phyloP scores from a whole-genome alignment of 2,888 invertebrate genomes.

The Hydroisotoma schaefferi region DNA sequence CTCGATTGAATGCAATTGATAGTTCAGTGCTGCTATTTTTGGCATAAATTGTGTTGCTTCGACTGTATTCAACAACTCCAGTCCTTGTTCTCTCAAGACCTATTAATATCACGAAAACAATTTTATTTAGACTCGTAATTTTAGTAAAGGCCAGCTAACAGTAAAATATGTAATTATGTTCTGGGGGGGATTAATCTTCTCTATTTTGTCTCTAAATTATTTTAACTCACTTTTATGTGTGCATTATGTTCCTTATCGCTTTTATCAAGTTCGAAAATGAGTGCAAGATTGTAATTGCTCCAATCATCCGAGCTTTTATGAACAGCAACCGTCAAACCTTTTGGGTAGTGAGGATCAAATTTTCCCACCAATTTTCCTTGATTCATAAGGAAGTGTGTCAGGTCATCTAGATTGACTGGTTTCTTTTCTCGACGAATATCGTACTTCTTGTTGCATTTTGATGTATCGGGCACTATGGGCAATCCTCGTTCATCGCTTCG shows the following conservation, averaged over 20 bases:
- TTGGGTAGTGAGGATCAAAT: slow-evolving; percentile 26
- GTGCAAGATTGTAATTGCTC: slow-evolving; percentile 15
- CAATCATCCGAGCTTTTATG: background rate
- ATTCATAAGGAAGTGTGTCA: background rate
- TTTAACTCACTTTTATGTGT: no score
- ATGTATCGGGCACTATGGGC: background rate
- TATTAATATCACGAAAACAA: no score
- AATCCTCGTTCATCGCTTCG: slow-evolving; percentile 7
- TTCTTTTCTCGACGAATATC: background rate
- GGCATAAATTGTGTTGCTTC: no score
- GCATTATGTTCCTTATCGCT: background rate
- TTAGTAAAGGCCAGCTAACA: no score
- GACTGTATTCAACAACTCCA: no score
- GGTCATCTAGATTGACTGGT: background rate
- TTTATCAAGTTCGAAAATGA: slow-evolving; percentile 15
- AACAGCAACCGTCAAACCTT: slow-evolving; percentile 10
- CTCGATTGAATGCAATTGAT: slow-evolving; percentile 25
- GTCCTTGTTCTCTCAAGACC: no score
- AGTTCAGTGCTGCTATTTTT: no score
- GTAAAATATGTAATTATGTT: no score
- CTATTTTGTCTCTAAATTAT: no score
- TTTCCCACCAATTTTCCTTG: background rate
- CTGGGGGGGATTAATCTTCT: no score
- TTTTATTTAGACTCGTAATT: no score
- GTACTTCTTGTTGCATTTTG: background rate